These are phyloP conservation scores for Donacobius atricapilla DNA, from an alignment of 2,113 vertebrate species.

Conservation along the genomic window DNA sequence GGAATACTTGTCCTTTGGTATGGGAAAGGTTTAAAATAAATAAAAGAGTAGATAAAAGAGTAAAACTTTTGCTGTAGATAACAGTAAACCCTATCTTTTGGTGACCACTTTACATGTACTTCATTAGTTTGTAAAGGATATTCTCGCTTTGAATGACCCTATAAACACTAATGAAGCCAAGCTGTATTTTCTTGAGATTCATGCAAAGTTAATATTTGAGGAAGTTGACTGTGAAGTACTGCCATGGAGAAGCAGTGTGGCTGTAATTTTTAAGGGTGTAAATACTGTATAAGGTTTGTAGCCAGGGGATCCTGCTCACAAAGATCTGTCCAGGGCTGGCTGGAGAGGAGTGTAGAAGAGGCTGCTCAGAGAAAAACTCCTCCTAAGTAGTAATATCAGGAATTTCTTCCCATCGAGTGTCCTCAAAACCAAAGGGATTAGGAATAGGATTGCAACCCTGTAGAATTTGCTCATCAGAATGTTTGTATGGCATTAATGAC, in stretches of 20 bases:
- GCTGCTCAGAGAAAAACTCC: background rate
- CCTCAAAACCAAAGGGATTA: background rate
- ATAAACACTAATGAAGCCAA: background rate
- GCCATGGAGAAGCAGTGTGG: background rate
- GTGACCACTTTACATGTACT: background rate
- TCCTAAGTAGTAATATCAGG: background rate
- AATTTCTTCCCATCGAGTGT: background rate
- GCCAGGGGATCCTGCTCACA: background rate
- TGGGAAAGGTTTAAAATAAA: background rate
- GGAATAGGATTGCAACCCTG: background rate
- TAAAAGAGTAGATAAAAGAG: background rate
- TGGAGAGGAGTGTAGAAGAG: background rate
- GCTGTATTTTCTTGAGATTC: background rate
- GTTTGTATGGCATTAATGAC: background rate
- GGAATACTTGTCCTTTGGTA: background rate
- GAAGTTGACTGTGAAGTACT: background rate
- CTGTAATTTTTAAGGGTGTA: background rate
- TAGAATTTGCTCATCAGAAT: background rate
- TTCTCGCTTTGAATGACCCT: background rate
- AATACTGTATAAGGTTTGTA: background rate
- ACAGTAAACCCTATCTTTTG: fast-evolving
- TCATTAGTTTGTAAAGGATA: background rate
- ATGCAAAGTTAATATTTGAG: background rate
- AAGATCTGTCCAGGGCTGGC: fast-evolving
- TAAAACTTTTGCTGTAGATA: background rate